phyloP scores from a whole-genome alignment of 2,113 vertebrate genomes.

The Sterrhoptilus dennistouni region DNA sequence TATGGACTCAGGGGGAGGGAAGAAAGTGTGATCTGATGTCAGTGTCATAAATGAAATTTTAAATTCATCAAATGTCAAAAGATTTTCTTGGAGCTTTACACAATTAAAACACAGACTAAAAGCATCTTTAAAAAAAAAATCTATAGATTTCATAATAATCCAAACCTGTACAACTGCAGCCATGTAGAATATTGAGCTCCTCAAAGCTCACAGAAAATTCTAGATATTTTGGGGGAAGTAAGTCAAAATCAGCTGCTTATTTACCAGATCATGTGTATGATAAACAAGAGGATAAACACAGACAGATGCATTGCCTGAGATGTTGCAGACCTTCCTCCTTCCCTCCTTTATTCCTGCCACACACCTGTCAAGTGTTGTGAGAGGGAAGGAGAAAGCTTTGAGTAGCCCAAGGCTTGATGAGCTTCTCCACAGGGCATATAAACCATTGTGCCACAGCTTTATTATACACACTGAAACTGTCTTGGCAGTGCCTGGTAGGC shows the following conservation, averaged over 20 bases:
- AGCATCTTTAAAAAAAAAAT: neutral
- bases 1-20: rapidly evolving
- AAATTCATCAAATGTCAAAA: neutral
- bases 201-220: neutral
- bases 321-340: neutral
- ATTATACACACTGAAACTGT: neutral
- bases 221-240: neutral
- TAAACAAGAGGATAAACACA: neutral
- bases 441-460: neutral
- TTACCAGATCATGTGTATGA: neutral
- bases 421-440: neutral
- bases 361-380: neutral
- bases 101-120: neutral
- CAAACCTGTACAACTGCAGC: neutral
- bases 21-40: neutral
- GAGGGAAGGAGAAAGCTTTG: neutral
- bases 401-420: neutral
- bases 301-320: neutral
- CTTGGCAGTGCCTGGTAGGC: neutral
- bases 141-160: neutral
- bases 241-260: neutral
- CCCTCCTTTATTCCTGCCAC: neutral
- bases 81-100: neutral
- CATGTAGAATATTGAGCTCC: neutral
- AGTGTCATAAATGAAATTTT: neutral